Conservation (phyloP, 2,797 vertebrate genomes). For the Intellagama lesueurii region DNA sequence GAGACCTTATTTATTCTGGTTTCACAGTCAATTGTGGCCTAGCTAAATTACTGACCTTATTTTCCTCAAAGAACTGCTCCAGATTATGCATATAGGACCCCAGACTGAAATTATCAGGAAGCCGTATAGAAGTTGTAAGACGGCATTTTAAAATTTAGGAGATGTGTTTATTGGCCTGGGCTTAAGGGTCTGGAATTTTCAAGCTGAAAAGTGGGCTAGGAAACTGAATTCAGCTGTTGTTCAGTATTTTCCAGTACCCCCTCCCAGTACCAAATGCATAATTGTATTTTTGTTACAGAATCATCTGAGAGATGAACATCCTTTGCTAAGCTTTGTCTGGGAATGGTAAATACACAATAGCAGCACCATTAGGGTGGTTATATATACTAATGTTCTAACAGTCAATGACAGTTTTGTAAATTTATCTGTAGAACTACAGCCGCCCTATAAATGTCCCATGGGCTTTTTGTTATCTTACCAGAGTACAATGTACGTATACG, state of each 20-base stretch:
- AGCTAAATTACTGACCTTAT: conserved; percentile 58
- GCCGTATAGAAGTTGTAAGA: conserved; percentile 49
- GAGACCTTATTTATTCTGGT: conserved; percentile 25
- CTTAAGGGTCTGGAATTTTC: background rate
- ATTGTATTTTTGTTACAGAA: conserved; percentile 46
- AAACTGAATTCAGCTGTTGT: conserved; percentile 29
- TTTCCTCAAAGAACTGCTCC: conserved; percentile 9
- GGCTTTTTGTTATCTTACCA: background rate
- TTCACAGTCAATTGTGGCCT: conserved; percentile 46
- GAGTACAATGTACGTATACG: background rate
- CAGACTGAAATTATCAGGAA: conserved; percentile 66
- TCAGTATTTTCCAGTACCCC: conserved; percentile 59
- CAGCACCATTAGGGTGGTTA: conserved; percentile 34
- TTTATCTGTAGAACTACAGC: background rate
- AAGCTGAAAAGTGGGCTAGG: background rate
- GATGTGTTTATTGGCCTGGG: conserved; percentile 50
- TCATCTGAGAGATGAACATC: conserved; percentile 49
- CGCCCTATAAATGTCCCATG: background rate
- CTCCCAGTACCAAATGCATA: conserved; percentile 33
- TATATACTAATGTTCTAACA: conserved; percentile 32
- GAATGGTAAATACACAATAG: conserved; percentile 48
- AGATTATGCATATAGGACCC: conserved; percentile 14
- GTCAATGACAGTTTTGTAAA: conserved; percentile 30
- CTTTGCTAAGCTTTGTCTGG: conserved; percentile 36
- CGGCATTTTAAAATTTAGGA: conserved; percentile 48